These are phyloP conservation scores for Copsychus sechellarum DNA, from an alignment of 2,113 vertebrate species.

Conservation along the genomic window DNA sequence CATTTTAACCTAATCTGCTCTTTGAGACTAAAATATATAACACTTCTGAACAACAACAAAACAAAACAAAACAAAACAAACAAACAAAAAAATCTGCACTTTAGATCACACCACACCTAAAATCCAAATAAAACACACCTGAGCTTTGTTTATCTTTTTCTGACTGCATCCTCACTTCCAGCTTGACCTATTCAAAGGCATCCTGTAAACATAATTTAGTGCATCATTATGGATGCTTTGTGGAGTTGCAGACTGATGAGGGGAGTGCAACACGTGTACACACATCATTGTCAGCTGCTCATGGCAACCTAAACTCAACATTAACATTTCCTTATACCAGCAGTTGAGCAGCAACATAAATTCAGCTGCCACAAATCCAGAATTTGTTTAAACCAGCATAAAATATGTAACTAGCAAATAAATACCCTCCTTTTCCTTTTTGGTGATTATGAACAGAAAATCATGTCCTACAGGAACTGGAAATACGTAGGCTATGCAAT, in stretches of 20 bases:
- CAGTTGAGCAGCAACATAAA: not conserved
- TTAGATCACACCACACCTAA: not conserved
- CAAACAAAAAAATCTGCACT: not conserved
- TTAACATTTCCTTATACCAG: slow-evolving; percentile 18
- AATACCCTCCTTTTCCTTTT: not conserved
- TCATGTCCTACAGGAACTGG: not conserved
- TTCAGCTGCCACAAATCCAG: not conserved
- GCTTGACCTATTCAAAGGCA: slow-evolving; percentile 10
- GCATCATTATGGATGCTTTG: not conserved
- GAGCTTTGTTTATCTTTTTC: slow-evolving; percentile 34
- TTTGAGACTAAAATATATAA: not conserved
- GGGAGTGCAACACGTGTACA: not conserved
- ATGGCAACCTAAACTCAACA: slow-evolving; percentile 1
- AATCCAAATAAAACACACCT: not conserved
- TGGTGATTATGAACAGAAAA: not conserved
- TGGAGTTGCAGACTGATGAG: not conserved
- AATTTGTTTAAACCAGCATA: not conserved
- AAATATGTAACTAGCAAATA: not conserved
- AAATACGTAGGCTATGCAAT: not conserved
- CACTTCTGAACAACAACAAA: not conserved
- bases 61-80: too few relatives aligned
- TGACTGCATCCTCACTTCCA: not conserved
- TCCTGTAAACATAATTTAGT: not conserved
- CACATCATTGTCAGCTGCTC: not conserved
- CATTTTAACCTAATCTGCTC: not conserved